phyloP scores from a whole-genome alignment of 92 coral and sea anemone species.

The Palythoa caribaeorum region DNA sequence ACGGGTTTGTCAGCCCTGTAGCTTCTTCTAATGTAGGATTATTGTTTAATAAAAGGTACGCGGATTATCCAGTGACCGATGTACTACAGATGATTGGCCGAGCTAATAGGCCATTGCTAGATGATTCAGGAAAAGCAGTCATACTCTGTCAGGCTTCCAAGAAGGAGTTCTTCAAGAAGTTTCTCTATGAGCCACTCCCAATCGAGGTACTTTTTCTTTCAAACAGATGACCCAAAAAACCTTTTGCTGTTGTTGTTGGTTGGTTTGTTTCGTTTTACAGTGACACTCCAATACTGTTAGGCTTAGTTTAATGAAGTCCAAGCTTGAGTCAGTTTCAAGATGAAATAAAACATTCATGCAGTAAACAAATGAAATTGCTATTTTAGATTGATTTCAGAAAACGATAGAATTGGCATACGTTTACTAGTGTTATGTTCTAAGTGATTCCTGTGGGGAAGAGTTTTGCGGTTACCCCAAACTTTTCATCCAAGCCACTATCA shows the following conservation, averaged over 20 bases:
- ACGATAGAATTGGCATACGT: too few species aligned
- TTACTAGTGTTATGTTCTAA: too few species aligned
- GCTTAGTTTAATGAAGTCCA: too few species aligned
- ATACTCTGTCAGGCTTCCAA: conserved; percentile 98
- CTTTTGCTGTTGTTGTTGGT: neutral
- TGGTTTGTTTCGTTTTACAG: neutral
- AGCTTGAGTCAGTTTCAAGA: too few species aligned
- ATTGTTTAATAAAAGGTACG: conserved; percentile 62
- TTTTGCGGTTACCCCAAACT: too few species aligned
- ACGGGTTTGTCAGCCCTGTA: neutral
- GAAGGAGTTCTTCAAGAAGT: conserved; percentile 98
- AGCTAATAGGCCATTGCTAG: conserved; percentile 87
- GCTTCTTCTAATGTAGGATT: neutral
- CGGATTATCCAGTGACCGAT: conserved; percentile 96
- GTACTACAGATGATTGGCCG: conserved; percentile 49
- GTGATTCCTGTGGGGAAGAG: too few species aligned
- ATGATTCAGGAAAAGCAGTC: conserved; percentile 97
- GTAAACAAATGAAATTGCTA: too few species aligned
- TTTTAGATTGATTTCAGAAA: neutral
- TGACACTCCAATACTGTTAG: too few species aligned
- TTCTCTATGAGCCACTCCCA: conserved; percentile 95
- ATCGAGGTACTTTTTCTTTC: conserved; percentile 79
- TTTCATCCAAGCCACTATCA: too few species aligned
- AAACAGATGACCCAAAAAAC: neutral
- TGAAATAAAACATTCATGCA: too few species aligned